A percentile compares a stretch with the other conserved stretches of the same genome.
Evolutionary conservation across 2,888 invertebrate species (phyloP).

Genomic region (Mystacides longicornis): DNA sequence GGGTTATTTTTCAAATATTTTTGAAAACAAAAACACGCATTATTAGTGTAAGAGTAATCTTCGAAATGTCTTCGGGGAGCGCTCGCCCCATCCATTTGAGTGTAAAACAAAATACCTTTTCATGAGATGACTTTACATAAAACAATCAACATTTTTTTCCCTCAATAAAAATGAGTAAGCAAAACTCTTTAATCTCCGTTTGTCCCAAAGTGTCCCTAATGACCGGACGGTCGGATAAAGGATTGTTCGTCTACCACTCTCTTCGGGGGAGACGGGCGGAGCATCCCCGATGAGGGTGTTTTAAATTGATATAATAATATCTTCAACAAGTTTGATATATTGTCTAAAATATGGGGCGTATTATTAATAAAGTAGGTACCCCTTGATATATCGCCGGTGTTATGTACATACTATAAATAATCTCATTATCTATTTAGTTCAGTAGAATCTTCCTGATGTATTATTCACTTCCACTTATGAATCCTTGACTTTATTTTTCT

Average conservation of each 20-base stretch:
- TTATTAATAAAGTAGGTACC: background rate
- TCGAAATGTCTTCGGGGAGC: too few relatives aligned
- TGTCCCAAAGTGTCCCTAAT: constrained; percentile 18
- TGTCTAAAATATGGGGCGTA: background rate
- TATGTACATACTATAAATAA: too few relatives aligned
- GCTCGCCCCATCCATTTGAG: too few relatives aligned
- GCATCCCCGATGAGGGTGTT: background rate
- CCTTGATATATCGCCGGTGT: too few relatives aligned
- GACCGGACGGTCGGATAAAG: constrained; percentile 15
- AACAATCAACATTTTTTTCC: constrained; percentile 7
- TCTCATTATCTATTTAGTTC: too few relatives aligned
- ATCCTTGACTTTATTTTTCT: too few relatives aligned
- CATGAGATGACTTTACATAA: constrained; percentile 4
- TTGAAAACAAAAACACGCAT: too few relatives aligned
- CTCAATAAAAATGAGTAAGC: constrained; percentile 11
- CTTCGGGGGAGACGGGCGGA: background rate
- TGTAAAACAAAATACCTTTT: background rate
- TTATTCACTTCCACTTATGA: too few relatives aligned
- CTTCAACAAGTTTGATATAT: constrained; percentile 2
- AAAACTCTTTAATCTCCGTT: constrained; percentile 16
- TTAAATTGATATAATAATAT: constrained; percentile 1
- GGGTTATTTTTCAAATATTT: too few relatives aligned
- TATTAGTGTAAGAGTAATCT: too few relatives aligned
- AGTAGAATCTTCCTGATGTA: too few relatives aligned
- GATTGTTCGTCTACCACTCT: constrained; percentile 5